These are phyloP conservation scores for Mobula birostris DNA, from an alignment of 2,113 vertebrate genomes.

Conservation along the genomic window DNA sequence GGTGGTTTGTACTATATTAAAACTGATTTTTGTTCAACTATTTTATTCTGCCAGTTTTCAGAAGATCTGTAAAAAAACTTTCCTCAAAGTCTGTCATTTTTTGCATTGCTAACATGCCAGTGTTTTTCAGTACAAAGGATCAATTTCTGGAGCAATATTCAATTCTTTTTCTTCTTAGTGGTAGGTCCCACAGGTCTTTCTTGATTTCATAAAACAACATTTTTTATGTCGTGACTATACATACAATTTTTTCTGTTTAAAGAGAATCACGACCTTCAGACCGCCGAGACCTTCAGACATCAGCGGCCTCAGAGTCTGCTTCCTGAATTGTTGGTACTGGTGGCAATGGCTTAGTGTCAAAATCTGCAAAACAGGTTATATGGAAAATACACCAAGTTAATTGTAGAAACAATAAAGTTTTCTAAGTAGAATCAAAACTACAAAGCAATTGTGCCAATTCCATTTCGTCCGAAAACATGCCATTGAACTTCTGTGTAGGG, in stretches of 20 bases:
- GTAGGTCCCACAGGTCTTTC: neutral
- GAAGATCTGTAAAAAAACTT: neutral
- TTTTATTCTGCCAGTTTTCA: neutral
- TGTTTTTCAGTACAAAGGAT: neutral
- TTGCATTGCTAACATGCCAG: neutral
- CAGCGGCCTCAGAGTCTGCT: constrained; percentile 59
- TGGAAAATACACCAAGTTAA: constrained; percentile 41
- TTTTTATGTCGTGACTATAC: too few relatives aligned
- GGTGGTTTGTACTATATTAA: too few relatives aligned
- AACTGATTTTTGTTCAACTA: too few relatives aligned
- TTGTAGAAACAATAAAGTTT: neutral
- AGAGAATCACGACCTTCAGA: neutral
- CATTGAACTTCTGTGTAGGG: too few relatives aligned
- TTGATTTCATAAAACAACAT: neutral
- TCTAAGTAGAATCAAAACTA: neutral
- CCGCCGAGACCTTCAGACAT: constrained; percentile 52
- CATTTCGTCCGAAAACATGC: neutral
- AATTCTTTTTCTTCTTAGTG: neutral
- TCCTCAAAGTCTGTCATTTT: neutral
- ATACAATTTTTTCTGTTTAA: neutral
- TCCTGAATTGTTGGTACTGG: constrained; percentile 53
- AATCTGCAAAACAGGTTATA: constrained; percentile 52
- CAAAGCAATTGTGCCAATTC: neutral
- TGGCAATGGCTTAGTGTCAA: constrained; percentile 62
- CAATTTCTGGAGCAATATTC: neutral